Percentiles rank a stretch among this genome's conserved stretches.
phyloP scores from a whole-genome alignment of 2,797 vertebrate genomes.

The Hydrophis major region DNA sequence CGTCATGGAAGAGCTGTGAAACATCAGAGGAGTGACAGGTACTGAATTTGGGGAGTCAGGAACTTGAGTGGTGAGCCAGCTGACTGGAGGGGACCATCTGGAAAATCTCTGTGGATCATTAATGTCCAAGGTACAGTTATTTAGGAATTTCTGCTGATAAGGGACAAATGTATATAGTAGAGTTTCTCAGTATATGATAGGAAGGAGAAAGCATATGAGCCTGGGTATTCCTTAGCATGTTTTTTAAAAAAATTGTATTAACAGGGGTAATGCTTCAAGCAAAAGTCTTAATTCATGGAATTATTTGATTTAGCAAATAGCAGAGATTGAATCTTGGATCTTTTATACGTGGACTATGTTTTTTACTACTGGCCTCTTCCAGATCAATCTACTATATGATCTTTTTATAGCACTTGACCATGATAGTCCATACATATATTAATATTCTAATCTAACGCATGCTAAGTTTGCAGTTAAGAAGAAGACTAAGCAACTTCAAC shows the following conservation, averaged over 20 bases:
- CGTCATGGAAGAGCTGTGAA: background rate
- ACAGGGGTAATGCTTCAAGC: background rate
- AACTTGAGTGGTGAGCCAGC: background rate
- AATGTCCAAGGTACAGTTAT: background rate
- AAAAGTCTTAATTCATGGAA: background rate
- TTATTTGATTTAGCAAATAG: background rate
- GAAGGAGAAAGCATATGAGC: background rate
- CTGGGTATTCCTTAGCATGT: background rate
- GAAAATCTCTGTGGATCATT: background rate
- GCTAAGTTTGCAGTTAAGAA: background rate
- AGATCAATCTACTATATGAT: background rate
- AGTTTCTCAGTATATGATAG: background rate
- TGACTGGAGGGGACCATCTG: background rate
- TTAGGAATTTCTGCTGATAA: background rate
- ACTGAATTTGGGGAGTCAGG: background rate
- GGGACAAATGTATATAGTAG: background rate
- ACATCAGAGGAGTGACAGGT: background rate
- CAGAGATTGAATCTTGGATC: background rate
- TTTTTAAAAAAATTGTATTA: background rate
- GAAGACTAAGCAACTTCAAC: no score
- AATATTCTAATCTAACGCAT: background rate
- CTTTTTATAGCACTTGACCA: background rate
- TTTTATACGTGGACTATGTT: background rate
- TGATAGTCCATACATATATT: background rate
- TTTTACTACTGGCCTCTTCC: background rate